Percentiles rank a stretch among this genome's conserved stretches.
These are phyloP conservation scores for Aplidium turbinatum DNA, from an alignment of 23 tunicate genomes.

Conservation along the genomic window DNA sequence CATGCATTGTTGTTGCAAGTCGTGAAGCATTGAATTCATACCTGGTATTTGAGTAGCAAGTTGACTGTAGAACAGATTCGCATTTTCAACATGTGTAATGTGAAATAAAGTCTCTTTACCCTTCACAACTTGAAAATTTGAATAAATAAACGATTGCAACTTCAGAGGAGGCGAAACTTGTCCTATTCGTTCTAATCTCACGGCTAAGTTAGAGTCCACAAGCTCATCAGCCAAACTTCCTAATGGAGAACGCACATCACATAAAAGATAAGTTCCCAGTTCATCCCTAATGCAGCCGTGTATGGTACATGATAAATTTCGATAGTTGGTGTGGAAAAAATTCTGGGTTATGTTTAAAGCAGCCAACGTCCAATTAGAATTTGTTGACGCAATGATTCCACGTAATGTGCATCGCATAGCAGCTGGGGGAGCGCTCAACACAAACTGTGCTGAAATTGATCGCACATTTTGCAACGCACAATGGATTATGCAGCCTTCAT, in stretches of 20 bases:
- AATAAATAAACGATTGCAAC: constrained; percentile 61
- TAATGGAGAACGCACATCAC: constrained; percentile 50
- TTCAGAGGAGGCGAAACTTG: constrained; percentile 46
- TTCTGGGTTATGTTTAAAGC: constrained; percentile 38
- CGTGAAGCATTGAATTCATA: constrained; percentile 56
- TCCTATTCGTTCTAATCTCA: constrained; percentile 26
- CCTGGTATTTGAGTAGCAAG: constrained; percentile 47
- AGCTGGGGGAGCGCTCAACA: constrained; percentile 41
- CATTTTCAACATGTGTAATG: constrained; percentile 60
- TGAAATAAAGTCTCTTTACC: constrained; percentile 75
- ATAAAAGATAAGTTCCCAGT: constrained; percentile 49
- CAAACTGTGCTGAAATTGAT: constrained; percentile 16
- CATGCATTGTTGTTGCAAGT: constrained; percentile 54
- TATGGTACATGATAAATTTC: constrained; percentile 55
- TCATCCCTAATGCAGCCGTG: constrained; percentile 61
- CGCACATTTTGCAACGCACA: constrained; percentile 21
- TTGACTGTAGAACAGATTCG: constrained; percentile 71
- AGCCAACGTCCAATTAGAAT: constrained; percentile 27
- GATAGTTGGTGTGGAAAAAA: constrained; percentile 29
- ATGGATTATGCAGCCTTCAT: constrained; percentile 35
- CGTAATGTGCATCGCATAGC: constrained; percentile 68
- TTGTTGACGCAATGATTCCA: constrained; percentile 43
- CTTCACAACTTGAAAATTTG: constrained; percentile 28
- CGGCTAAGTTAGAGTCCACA: constrained; percentile 14
- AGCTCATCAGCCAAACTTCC: constrained; percentile 38